Conservation (phyloP, 2,888 invertebrate species). For the Amiota minor region DNA sequence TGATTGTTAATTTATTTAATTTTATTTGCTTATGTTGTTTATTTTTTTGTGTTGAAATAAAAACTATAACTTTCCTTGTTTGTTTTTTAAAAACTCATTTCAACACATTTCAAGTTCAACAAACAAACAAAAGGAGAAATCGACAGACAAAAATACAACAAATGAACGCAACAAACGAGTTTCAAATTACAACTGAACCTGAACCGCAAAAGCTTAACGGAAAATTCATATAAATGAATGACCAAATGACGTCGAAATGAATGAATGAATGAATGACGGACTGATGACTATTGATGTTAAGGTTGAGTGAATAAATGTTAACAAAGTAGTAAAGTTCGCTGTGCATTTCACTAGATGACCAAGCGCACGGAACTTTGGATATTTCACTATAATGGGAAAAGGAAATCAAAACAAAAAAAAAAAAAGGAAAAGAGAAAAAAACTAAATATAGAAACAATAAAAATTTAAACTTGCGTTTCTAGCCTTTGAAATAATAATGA, state of each 20-base stretch:
- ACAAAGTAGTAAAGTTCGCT: not conserved
- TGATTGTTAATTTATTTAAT: conserved; percentile 12
- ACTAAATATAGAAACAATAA: not conserved
- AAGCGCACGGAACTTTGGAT: conserved; percentile 3
- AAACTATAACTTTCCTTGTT: not conserved
- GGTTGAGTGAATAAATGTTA: too few relatives aligned
- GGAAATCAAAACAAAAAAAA: not conserved
- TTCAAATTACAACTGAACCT: conserved; percentile 66
- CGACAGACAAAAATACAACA: not conserved
- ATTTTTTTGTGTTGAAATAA: not conserved
- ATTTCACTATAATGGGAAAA: not conserved
- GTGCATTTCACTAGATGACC: too few relatives aligned
- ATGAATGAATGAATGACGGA: not conserved
- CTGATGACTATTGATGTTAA: not conserved
- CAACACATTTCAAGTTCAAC: conserved; percentile 59
- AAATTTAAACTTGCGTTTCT: too few relatives aligned
- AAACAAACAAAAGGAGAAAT: not conserved
- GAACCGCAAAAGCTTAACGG: conserved; percentile 38
- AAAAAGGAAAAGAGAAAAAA: not conserved
- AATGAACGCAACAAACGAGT: conserved; percentile 60
- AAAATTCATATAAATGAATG: conserved; percentile 23
- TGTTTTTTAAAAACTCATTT: not conserved
- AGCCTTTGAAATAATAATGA: too few relatives aligned
- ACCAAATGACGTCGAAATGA: conserved; percentile 32
- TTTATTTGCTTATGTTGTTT: too few relatives aligned